phyloP scores from a whole-genome alignment of 1,140 invertebrate species.

The Aphaenogaster ashmeadi region DNA sequence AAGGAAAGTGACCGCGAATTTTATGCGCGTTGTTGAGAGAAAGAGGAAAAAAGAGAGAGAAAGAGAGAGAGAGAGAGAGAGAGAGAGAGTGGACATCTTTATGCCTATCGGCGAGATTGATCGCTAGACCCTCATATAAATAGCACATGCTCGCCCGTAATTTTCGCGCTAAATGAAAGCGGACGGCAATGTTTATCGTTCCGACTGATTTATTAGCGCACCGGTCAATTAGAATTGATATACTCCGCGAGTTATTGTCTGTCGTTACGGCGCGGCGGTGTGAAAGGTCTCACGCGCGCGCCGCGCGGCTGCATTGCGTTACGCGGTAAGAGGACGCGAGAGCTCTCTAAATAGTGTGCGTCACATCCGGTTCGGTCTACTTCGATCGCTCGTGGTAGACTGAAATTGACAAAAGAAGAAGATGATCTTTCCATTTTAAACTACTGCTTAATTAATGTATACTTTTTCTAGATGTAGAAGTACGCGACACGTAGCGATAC shows the following conservation, averaged over 20 bases:
- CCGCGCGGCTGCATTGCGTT: neutral
- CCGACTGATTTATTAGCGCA: conserved; percentile 43
- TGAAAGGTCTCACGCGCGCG: conserved; percentile 44
- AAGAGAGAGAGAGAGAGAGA: neutral
- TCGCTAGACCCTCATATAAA: conserved; percentile 25
- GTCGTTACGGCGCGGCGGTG: conserved; percentile 14
- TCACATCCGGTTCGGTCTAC: neutral
- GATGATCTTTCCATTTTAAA: neutral
- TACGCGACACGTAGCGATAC: neutral
- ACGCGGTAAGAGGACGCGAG: conserved; percentile 18
- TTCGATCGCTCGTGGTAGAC: neutral
- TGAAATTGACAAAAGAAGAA: neutral
- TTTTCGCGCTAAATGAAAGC: conserved; percentile 53
- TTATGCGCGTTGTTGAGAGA: conserved; percentile 18
- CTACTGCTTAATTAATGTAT: neutral
- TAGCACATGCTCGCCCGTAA: conserved; percentile 34
- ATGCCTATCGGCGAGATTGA: conserved; percentile 48
- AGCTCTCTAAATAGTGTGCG: neutral
- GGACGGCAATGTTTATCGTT: conserved; percentile 47
- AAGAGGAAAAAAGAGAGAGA: neutral
- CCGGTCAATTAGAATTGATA: conserved; percentile 57
- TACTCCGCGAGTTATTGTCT: conserved; percentile 53
- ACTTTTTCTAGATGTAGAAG: neutral
- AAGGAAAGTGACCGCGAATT: conserved; percentile 29
- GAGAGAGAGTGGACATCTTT: conserved; percentile 12